Base-by-base conservation (phyloP, 2,888 invertebrate species). In the Copidosoma aretas region DNA sequence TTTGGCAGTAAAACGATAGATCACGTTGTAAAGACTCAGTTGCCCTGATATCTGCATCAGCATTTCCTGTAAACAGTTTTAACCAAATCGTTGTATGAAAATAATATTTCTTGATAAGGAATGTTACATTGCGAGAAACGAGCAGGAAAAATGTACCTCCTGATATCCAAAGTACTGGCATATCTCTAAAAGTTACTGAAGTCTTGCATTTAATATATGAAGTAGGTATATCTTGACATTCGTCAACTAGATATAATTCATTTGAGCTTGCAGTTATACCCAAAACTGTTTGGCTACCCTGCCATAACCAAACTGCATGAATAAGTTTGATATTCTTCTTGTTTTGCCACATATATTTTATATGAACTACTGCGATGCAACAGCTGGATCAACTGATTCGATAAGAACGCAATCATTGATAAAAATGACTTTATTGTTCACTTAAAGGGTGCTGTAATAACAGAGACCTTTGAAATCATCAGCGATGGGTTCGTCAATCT, bases 311-410 rank as follows among this genome's bases (percentile, higher is more conserved):
- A 78, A 90, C 89, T 2, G 89, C 91, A 80, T 94, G 94, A 78
- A 92, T 91, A 76, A 86, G 80, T 80, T 88, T 90, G 1, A 87
- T 77, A n/a, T 82, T 89, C 52, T 80, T 78, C 77, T 84, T 83
- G 71, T 89, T 89, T 78, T 92, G 89, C 89, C 90, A 94, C 89
- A 94, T 89, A 77, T 90, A 91, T n/a, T 88, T 86, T 0, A 93
- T 86, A 81, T 87, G 86, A 1, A 90, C 91, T 24, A 93, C 88
- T 90, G 87, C 32, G 90, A 84, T 0, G 92, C 90, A 65, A 88
- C 87, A 60, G 87, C 86, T 0, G 90, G 84, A 80, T 90, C 89
- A 41, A 89, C 88, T 0, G 92, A 89, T 80, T 91, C 90, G 15
- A 93, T 87, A 83, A 91, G 88, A 12, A 93, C 91, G 82, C 86